Evolutionary conservation across 92 coral and sea anemone species (phyloP).

Genomic region (Pocillopora meandrina): DNA sequence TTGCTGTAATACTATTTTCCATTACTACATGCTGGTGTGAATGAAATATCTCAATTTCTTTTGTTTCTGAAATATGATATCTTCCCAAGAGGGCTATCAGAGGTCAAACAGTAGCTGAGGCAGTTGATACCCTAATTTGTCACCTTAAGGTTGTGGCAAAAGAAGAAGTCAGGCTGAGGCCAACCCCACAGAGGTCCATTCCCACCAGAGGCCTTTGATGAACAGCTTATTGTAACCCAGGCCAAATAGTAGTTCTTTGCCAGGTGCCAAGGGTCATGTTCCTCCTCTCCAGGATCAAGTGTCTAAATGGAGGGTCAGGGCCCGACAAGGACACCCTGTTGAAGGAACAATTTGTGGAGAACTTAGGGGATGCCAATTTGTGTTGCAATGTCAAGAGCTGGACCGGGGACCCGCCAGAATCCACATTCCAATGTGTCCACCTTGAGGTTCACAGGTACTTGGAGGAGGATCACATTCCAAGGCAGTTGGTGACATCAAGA

Average conservation of each 20-base stretch:
- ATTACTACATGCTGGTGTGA: too few species aligned
- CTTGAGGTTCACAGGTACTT: too few species aligned
- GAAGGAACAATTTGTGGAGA: constrained; percentile 53
- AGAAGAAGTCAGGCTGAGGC: constrained; percentile 42
- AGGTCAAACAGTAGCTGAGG: constrained; percentile 40
- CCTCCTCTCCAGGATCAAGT: constrained; percentile 18
- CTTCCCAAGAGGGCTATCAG: constrained; percentile 33
- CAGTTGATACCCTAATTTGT: constrained; percentile 50
- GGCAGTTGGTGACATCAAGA: too few species aligned
- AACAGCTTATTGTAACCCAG: constrained; percentile 36
- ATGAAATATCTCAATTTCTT: too few species aligned
- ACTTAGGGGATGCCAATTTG: constrained; percentile 22
- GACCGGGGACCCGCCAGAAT: background rate
- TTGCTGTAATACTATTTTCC: too few species aligned
- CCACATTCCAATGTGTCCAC: background rate
- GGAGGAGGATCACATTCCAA: too few species aligned
- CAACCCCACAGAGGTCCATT: constrained; percentile 29
- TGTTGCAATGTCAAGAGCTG: background rate
- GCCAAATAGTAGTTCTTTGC: background rate
- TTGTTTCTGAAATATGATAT: too few species aligned
- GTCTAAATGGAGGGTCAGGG: constrained; percentile 24
- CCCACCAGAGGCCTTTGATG: constrained; percentile 12
- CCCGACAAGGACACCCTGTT: constrained; percentile 44
- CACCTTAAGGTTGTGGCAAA: constrained; percentile 55
- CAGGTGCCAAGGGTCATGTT: too few species aligned